Evolutionary conservation across 2,888 invertebrate species (phyloP).

Genomic region (Cactoblastis cactorum): DNA sequence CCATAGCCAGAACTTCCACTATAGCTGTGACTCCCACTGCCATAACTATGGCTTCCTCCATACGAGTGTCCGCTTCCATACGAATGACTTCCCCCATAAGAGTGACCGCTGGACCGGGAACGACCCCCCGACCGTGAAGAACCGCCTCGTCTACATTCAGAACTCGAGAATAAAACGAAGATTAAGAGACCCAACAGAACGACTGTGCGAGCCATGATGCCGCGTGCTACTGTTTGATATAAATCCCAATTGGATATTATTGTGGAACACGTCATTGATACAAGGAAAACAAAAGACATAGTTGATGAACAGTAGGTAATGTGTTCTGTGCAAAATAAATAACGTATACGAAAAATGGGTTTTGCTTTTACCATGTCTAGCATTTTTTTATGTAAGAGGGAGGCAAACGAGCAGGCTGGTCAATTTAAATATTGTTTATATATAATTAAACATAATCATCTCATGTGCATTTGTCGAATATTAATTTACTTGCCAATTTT

Average conservation of each 20-base stretch:
- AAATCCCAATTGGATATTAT: neutral
- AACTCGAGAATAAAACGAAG: neutral
- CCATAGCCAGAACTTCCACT: neutral
- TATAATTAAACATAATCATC: no score
- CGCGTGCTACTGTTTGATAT: neutral
- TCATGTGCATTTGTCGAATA: no score
- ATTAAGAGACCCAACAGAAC: neutral
- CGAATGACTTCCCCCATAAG: neutral
- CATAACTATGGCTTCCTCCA: neutral
- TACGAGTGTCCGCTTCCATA: neutral
- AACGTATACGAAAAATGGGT: no score
- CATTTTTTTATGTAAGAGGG: no score
- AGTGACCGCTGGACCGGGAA: neutral
- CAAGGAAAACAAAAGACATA: neutral
- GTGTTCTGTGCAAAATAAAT: no score
- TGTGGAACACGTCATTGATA: neutral
- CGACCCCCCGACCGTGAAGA: neutral
- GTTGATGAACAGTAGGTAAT: neutral
- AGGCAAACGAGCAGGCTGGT: no score
- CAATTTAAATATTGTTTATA: no score
- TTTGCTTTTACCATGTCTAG: no score
- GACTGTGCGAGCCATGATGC: slow-evolving; percentile 3
- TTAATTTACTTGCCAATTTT: no score
- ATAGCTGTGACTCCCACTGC: neutral
- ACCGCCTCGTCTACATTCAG: neutral